phyloP scores from a whole-genome alignment of 2,888 invertebrate species.

The Diplazon laetatorius region DNA sequence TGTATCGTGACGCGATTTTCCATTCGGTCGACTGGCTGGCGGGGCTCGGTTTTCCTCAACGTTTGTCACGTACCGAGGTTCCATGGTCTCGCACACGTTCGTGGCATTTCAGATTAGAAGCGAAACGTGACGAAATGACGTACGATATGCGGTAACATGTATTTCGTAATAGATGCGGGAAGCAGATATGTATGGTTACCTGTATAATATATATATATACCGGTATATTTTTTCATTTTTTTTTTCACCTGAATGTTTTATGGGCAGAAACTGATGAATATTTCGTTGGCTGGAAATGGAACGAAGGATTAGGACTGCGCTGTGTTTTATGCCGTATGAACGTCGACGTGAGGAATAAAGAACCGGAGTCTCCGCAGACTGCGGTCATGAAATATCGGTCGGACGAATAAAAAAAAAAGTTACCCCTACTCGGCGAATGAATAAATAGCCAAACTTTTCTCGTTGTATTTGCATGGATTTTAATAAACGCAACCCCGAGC shows the following conservation, averaged over 20 bases:
- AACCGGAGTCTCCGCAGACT: constrained; percentile 28
- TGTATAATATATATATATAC: neutral
- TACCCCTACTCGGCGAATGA: constrained; percentile 41
- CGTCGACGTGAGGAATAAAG: neutral
- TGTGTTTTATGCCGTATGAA: neutral
- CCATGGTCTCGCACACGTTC: constrained; percentile 43
- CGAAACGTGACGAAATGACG: constrained; percentile 62
- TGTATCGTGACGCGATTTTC: constrained; percentile 62
- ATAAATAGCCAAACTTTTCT: constrained; percentile 63
- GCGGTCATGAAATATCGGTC: constrained; percentile 48
- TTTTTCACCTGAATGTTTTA: constrained; percentile 17
- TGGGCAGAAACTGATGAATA: constrained; percentile 11
- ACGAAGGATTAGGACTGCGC: constrained; percentile 39
- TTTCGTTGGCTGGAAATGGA: constrained; percentile 38
- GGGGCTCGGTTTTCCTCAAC: constrained; percentile 23
- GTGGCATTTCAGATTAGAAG: constrained; percentile 60
- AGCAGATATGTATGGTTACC: no score
- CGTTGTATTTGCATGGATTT: constrained; percentile 62
- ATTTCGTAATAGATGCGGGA: constrained; percentile 42
- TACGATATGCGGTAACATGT: constrained; percentile 42
- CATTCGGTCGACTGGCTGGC: constrained; percentile 48
- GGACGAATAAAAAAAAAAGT: constrained; percentile 44
- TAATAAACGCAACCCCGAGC: constrained; percentile 31
- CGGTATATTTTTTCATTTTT: neutral
- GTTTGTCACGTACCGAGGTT: constrained; percentile 51